Percentiles rank a stretch among this genome's conserved stretches.
Conservation (phyloP, 92 coral and sea anemone species). For the Phenganax subtilis region DNA sequence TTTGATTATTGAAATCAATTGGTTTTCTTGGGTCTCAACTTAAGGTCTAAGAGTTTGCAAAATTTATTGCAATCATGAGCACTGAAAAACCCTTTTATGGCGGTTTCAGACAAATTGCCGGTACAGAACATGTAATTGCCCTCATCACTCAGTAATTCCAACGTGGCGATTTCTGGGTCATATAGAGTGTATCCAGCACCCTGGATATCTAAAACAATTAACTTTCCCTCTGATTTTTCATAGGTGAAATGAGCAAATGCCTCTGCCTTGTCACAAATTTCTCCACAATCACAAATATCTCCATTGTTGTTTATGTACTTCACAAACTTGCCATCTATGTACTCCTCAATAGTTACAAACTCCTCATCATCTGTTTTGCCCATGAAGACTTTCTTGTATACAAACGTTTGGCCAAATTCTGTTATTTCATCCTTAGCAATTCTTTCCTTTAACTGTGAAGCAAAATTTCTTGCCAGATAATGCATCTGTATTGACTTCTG, state of each 20-base stretch:
- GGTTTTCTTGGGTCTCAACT: slow-evolving; percentile 43
- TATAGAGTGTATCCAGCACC: slow-evolving; percentile 50
- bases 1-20: background rate
- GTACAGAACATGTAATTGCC: slow-evolving; percentile 52
- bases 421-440: slow-evolving; percentile 40
- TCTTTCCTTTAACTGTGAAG: slow-evolving; percentile 54
- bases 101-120: slow-evolving; percentile 51
- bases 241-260: slow-evolving; percentile 49
- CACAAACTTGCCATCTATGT: slow-evolving; percentile 43
- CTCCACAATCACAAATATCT: slow-evolving; percentile 43
- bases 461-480: slow-evolving; percentile 55
- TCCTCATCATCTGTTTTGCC: slow-evolving; percentile 54
- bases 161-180: slow-evolving; percentile 55
- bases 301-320: slow-evolving; percentile 57
- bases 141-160: slow-evolving; percentile 42
- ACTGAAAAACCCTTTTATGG: slow-evolving; percentile 43
- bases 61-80: slow-evolving; percentile 46
- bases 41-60: slow-evolving; percentile 48
- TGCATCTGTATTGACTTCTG: slow-evolving; percentile 56
- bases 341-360: slow-evolving; percentile 48
- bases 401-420: slow-evolving; percentile 43
- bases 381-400: slow-evolving; percentile 47
- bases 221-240: slow-evolving; percentile 50
- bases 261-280: slow-evolving; percentile 47
- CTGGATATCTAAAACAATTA: slow-evolving; percentile 49